Evolutionary conservation across 2,888 invertebrate species (phyloP), one percentile per base, ranked within the genome.

Genomic region (Sceliomorpha sp.): DNA sequence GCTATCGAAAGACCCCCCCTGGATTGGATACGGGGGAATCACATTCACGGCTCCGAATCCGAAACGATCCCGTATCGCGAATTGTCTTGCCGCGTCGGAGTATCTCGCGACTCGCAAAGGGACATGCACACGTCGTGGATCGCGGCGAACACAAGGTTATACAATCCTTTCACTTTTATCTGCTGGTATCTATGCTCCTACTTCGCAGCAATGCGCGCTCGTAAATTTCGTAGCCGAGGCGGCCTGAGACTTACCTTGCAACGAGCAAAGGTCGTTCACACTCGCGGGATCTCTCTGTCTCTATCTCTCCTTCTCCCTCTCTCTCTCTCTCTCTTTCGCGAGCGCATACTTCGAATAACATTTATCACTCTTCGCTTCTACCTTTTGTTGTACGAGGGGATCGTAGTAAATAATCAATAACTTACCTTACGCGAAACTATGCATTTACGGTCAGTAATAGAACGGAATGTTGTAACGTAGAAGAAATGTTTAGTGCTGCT

Each of bases 161-260:
- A 76, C 76, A 70, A 75, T 82, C 85, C 86, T 86, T 86, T 86
- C 86, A 86, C 86, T 86, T 86, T 85, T 83, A 86, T 84, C 79
- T 70, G 56, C 34, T 70, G 74, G 69, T 77, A 78, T 67, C 71
- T 76, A 73, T 75, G 67, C 70, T 68, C 45, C 71, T 68, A 50
- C 66, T 64, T 39, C 39, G 36, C 31, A 70, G 71, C 73, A 78
- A 62, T 75, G 75, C 59, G 75, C 59, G 79, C 76, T 78, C 79
- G 76, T 83, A 84, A 79, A 83, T 85, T 81, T 79, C 63, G 72
- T 67, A 77, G 78, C 74, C 80, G 72, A 70, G 69, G n/a, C n/a
- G 74, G 69, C 47, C 68, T 73, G 51, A 67, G 75, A 74, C 74
- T 73, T 83, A 83, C 82, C 81, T 84, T 83, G 79, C 78, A 70